Base-by-base conservation (phyloP, 2,888 invertebrate species). In the Euphydryas editha region DNA sequence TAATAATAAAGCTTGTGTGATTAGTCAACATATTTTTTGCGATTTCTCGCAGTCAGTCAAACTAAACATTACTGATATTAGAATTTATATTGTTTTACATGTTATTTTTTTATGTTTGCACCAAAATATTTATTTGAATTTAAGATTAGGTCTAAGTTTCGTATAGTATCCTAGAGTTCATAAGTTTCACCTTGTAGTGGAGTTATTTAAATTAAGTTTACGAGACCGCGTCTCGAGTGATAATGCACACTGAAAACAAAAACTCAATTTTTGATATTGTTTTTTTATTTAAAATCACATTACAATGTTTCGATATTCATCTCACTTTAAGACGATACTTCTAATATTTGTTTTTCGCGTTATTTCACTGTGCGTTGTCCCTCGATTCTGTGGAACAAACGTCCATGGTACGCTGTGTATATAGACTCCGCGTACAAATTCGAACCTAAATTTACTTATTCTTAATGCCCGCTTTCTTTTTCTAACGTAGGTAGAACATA, bases 361-460 rank as follows among this genome's bases (percentile, higher is more conserved):
- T 69, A 64, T 58, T 65, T 73, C 76, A 73, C 74, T 79, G 78
- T 81, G 76, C 79, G 76, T 80, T 80, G 83, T 81, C 84, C 78
- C 79, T 79, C 77, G 79, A 78, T 80, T 73, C 73, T 80, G 85
- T 79, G 87, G 88, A 88, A 87, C 81, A 89, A 90, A 91, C 92
- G 92, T 92, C 92, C 92, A 92, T 88, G 81, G 91, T 92, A 90
- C 92, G 92, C 92, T 86, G 92, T 91, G 90, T 91, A 91, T 82
- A 88, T 90, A 90, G 83, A 84, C 90, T 89, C 90, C 88, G 92
- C 92, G 92, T 92, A 91, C 92, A 85, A 86, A 86, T 86, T 90
- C 82, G 85, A 90, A 87, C 87, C 87, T 90, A 85, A 88, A 88
- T 85, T 54, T 86, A 87, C 87, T 82, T 86, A 87, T 81, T 84